Evolutionary conservation across 2,888 invertebrate genomes (phyloP), one percentile per base, ranked within the genome.

Genomic region (Arrhopalites spinosus): DNA sequence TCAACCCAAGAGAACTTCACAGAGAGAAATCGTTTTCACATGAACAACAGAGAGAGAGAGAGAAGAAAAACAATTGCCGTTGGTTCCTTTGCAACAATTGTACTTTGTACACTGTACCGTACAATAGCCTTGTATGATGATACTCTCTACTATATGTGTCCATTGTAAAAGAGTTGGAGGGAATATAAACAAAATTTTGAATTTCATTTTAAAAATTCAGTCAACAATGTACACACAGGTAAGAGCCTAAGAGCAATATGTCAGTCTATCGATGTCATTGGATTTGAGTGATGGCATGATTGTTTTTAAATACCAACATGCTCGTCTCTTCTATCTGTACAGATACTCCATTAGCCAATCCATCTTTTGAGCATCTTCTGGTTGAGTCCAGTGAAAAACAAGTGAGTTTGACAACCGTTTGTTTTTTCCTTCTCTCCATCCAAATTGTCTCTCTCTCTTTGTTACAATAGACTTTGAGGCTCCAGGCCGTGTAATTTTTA

Each of bases 281-380:
- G 15, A 0, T 25, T 25, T 59, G 59, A 59, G 59, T 23, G 59
- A 59, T 59, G 59, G 59, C 25, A 59, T 59, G 59, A 59, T 59
- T 59, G 59, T 59, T 25, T 59, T 59, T 59, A 25, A 59, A 59
- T 59, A 59, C 27, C 59, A 5, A 59, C 59, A 50, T n/a, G 2
- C 15, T 50, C 15, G 1, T 59, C 59, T 59, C 20, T 56, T 56
- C 20, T n/a, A 1, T n/a, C 20, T n/a, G 1, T 56, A 17, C 53
- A 1, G n/a, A n/a, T n/a, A n/a, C n/a, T n/a, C n/a, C n/a, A n/a
- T n/a, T n/a, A n/a, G n/a, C n/a, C n/a, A n/a, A n/a, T n/a, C 36
- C 36, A 36, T 36, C 36, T 11, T n/a, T n/a, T n/a, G 53, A 20
- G 5, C 53, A 53, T 53, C 23, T 23, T 23, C 59, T 59, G 27